Evolutionary conservation across 2,113 vertebrate species (phyloP), one percentile per base, ranked within the genome.

Genomic region (Grallaria varia): DNA sequence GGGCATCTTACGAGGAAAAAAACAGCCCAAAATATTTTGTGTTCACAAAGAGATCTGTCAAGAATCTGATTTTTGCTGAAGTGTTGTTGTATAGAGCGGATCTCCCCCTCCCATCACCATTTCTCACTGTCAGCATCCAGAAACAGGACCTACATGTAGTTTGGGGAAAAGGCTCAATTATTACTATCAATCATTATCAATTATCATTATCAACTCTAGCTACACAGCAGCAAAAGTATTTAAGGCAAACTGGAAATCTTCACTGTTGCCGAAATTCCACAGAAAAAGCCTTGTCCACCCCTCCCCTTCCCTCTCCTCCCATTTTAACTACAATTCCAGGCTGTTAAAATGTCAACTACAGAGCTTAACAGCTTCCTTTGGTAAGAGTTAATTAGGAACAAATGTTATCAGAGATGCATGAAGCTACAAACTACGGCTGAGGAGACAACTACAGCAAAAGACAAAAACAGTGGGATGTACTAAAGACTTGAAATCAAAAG

Each of bases 381-480:
- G 80, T 12, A 50, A 71, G 89, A 84, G 97, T 96, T 97, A 97
- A 97, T 97, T 50, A 33, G 49, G 78, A 87, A 98, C 97, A 97
- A 60, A 97, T 97, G 97, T 97, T 97, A 98, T 64, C 63, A 77
- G 75, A 84, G 64, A 98, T 92, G 97, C 37, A 94, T 79, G 96
- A 92, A 95, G 89, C 97, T 98, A 97, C 95, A 95, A 37, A 95
- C 84, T 93, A 96, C 74, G 97, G 97, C 91, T 92, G 84, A 91
- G 95, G 84, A 93, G 93, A 98, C 97, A 89, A 62, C 98, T 97
- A 97, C 93, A 84, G 91, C 59, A 98, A 95, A 92, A 96, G 97
- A 98, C 97, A 93, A 83, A 90, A 97, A 97, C 94, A 94, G 96
- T 97, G 97, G 89, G 56, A 98, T 98, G 98, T 6, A 73, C 96